These are phyloP conservation scores for Pachyuromys duprasi DNA, from an alignment of 2,797 vertebrate species.

Conservation along the genomic window DNA sequence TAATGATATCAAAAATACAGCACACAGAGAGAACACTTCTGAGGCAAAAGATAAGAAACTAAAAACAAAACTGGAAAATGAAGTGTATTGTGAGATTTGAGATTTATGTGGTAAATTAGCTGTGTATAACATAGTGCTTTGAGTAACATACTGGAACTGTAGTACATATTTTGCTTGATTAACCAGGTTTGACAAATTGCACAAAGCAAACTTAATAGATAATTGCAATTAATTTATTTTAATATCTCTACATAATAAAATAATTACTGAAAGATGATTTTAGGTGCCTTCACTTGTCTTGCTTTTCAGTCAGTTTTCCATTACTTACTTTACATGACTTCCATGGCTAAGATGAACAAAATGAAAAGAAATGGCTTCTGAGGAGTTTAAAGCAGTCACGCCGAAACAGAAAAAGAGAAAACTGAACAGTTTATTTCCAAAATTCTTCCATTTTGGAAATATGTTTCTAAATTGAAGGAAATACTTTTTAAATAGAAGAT, in stretches of 20 bases:
- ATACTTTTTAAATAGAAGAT: not conserved
- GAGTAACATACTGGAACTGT: not conserved
- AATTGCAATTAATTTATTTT: conserved; percentile 20
- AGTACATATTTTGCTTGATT: not conserved
- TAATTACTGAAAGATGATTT: not conserved
- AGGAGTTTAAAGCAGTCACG: not conserved
- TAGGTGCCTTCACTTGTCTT: not conserved
- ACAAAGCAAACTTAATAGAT: not conserved
- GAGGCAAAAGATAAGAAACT: not conserved
- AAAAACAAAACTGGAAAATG: not conserved
- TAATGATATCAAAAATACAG: not conserved
- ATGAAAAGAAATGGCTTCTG: not conserved
- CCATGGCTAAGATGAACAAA: not conserved
- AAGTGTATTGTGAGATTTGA: not conserved
- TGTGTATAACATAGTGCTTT: not conserved
- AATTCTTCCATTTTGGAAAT: not conserved
- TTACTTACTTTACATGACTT: not conserved
- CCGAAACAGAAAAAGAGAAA: not conserved
- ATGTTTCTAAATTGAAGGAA: not conserved
- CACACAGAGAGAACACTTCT: not conserved
- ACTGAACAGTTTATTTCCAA: not conserved
- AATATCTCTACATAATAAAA: conserved; percentile 16
- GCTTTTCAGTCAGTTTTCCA: not conserved
- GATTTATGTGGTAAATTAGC: not conserved
- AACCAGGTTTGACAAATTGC: not conserved